Base-by-base conservation (phyloP, 2,797 vertebrate genomes). In the Rhinatrema bivittatum region DNA sequence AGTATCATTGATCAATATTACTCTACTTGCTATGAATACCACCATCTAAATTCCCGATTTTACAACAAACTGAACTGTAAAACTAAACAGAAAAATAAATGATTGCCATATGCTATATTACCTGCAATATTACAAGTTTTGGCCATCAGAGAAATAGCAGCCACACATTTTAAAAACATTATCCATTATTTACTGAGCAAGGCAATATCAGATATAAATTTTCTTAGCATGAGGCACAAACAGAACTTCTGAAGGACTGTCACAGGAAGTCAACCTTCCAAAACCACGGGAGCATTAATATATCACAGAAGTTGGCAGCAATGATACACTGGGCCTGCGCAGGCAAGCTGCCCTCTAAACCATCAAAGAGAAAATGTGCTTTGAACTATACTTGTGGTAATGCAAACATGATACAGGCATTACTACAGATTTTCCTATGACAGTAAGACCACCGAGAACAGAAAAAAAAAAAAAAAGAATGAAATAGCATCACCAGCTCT, bases 301-400 rank as follows among this genome's bases (percentile, higher is more conserved):
- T 2, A 10, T 32, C 23, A 49, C 44, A 16, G 25, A 54, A 36
- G 11, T 20, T 56, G 39, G 44, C 30, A 47, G 39, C 10, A 21
- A 6, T 11, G 20, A 31, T 1, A 25, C 5, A 34, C 3, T 46
- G 11, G 41, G 32, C 2, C 29, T 55, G n/a, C 34, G 32, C 17
- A 26, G 29, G 18, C 7, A 21, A 41, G 17, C 16, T 28, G 19
- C 4, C 13, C 29, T 17, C 16, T 19, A 36, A 27, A 29, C 16
- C 33, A 54, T 38, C 42, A 60, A 51, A 64, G 64, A 42, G 15
- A 16, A 54, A 46, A 30, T 39, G 2, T 25, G 31, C 35, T 63
- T 55, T 48, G 42, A 65, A 54, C 38, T 8, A 6, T 28, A 36
- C 24, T 50, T 21, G 2, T 19, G n/a, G 34, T 32, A 40, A 37